Percentiles rank a stretch among this genome's conserved stretches.
Conservation (phyloP, 2,888 invertebrate genomes). For the Pristionchus fissidentatus region DNA sequence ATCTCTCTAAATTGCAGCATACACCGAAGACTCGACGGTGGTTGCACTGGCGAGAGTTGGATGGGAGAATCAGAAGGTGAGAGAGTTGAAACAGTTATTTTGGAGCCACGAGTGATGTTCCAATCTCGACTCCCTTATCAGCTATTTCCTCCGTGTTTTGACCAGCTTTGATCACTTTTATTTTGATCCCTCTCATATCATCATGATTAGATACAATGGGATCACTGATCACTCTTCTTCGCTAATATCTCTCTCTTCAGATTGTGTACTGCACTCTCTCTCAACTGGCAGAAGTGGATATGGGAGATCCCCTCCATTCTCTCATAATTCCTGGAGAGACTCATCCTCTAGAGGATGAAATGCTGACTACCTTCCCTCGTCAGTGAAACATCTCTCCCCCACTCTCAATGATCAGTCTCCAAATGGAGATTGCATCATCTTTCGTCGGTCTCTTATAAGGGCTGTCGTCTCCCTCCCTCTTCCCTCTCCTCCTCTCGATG, state of each 20-base stretch:
- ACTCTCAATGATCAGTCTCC: not conserved
- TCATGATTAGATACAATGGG: not conserved
- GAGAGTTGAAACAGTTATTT: not conserved
- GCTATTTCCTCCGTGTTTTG: not conserved
- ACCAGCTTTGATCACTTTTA: too few relatives aligned
- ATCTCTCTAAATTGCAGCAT: slow-evolving; percentile 75
- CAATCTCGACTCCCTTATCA: not conserved
- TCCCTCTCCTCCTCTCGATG: not conserved
- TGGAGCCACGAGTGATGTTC: not conserved
- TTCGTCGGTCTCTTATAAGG: slow-evolving; percentile 11
- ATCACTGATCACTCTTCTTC: not conserved
- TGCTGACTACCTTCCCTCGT: slow-evolving; percentile 79
- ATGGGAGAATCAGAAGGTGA: slow-evolving; percentile 82
- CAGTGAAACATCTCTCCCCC: not conserved
- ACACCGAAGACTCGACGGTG: slow-evolving; percentile 81
- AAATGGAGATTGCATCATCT: not conserved
- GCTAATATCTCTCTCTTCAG: slow-evolving; percentile 77
- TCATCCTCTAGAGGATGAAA: slow-evolving; percentile 93
- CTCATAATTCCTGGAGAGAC: slow-evolving; percentile 87
- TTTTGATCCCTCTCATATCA: not conserved
- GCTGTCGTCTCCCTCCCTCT: slow-evolving; percentile 4
- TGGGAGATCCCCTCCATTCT: slow-evolving; percentile 94
- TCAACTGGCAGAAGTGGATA: slow-evolving; percentile 83
- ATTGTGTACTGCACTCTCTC: slow-evolving; percentile 82
- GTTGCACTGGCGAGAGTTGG: slow-evolving; percentile 94